Conservation (phyloP, 2,113 vertebrate species). For the Dasyprocta punctata region DNA sequence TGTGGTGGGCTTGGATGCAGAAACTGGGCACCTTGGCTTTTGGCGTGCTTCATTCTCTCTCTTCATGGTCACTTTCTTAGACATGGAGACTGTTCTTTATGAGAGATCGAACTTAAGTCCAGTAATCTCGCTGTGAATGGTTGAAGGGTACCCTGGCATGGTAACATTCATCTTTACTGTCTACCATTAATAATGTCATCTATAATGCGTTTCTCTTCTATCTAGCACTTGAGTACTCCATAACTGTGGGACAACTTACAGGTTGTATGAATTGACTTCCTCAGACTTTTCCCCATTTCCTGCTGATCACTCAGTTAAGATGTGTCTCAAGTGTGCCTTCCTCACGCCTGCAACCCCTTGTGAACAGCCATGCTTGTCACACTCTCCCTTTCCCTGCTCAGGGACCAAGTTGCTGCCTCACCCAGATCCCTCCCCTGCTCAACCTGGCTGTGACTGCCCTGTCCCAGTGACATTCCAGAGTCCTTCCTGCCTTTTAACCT, state of each 20-base stretch:
- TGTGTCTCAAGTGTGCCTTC: not conserved
- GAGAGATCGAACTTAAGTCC: not conserved
- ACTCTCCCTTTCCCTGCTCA: not conserved
- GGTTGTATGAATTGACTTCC: not conserved
- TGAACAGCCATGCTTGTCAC: not conserved
- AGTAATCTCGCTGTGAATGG: not conserved
- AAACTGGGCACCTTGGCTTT: not conserved
- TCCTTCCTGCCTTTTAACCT: not conserved
- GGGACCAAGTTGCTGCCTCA: not conserved
- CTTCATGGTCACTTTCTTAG: not conserved
- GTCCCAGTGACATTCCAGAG: not conserved
- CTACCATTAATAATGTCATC: not conserved
- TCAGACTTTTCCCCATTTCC: not conserved
- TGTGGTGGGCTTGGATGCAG: not conserved
- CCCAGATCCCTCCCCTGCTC: not conserved
- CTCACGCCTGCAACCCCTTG: not conserved
- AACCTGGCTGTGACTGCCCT: not conserved
- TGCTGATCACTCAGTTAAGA: not conserved
- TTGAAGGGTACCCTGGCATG: not conserved
- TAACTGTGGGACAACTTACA: not conserved
- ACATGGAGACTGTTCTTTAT: not conserved
- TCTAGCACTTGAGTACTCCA: not conserved
- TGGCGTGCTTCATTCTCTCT: not conserved
- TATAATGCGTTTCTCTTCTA: not conserved
- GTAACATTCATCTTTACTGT: not conserved